Evolutionary conservation across 2,888 invertebrate genomes (phyloP), one percentile per base, ranked within the genome.

Genomic region (Papilio elwesi): DNA sequence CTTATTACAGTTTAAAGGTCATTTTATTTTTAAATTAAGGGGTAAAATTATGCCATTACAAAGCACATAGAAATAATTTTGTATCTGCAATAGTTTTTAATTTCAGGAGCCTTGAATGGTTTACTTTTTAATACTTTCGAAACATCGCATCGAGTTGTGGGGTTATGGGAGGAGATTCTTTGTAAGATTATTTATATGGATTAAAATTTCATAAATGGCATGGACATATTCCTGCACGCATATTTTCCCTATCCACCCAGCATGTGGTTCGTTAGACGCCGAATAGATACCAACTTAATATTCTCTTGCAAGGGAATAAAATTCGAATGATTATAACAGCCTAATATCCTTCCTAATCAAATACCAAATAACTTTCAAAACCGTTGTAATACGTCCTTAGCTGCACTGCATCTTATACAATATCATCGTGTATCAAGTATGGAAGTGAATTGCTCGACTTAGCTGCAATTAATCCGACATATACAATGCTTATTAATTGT

Each of bases 391-490:
- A 59, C 3, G 8, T 59, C 38, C 38, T 38, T 59, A 57, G 13
- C 13, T 38, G 6, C 57, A 57, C 3, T 26, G 3, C 59, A 12
- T 5, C 43, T 43, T 6, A 43, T 43, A 9, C 9, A 43, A 43
- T 43, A 43, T 43, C 43, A 6, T 43, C 43, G 59, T 59, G 38
- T 47, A 67, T n/a, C 36, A 43, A 26, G 9, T 47, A 68, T 26
- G 38, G 59, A 59, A 51, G 43, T 43, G 36, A 48, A 26, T 43
- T 13, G 49, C 59, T 69, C 36, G 26, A 47, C 59, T 65, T 59
- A 43, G 53, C 70, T 70, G 73, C 73, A 66, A 59, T 70, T 74
- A 67, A 74, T 70, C 62, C 62, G 67, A 63, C 66, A 66, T 53
- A 53, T 66, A 43, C 66, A 73, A 69, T 65, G 47, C 52, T 70